Evolutionary conservation across 1,140 invertebrate species (phyloP).

Genomic region (Pantala flavescens): DNA sequence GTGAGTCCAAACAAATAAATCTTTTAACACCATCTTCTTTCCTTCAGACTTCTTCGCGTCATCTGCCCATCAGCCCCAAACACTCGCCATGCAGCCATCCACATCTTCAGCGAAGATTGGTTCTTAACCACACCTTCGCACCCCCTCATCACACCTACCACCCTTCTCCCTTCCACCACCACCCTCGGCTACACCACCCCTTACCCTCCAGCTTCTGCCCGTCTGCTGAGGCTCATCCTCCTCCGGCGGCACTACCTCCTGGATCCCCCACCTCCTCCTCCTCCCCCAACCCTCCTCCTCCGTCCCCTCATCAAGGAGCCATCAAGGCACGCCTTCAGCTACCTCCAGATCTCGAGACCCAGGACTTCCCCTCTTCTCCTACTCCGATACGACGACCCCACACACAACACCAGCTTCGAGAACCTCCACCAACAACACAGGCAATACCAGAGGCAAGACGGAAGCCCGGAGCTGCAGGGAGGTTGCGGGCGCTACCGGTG

Average conservation of each 20-base stretch:
- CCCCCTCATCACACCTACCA: not conserved
- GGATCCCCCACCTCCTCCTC: slow-evolving; percentile 24
- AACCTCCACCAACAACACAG: not conserved
- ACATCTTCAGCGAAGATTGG: slow-evolving; percentile 66
- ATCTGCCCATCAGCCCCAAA: slow-evolving; percentile 61
- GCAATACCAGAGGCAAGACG: slow-evolving; percentile 13
- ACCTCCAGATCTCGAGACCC: not conserved
- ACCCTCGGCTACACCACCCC: not conserved
- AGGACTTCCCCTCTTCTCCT: not conserved
- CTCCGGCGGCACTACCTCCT: slow-evolving; percentile 35
- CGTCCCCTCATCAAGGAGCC: not conserved
- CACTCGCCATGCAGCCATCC: slow-evolving; percentile 51
- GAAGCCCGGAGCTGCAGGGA: slow-evolving; percentile 22
- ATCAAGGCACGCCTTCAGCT: not conserved
- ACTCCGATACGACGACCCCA: not conserved
- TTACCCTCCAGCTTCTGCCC: slow-evolving; percentile 35
- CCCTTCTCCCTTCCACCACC: not conserved
- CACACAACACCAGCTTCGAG: not conserved
- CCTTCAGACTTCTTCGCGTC: slow-evolving; percentile 50
- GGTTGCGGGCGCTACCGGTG: slow-evolving; percentile 38
- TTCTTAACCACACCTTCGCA: slow-evolving; percentile 21
- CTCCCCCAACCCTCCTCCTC: not conserved
- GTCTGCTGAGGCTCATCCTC: slow-evolving; percentile 40
- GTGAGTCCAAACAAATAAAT: too few relatives aligned
- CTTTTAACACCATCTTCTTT: not conserved